Evolutionary conservation across 2,797 vertebrate genomes (phyloP).

Genomic region (Sparidentex hasta): DNA sequence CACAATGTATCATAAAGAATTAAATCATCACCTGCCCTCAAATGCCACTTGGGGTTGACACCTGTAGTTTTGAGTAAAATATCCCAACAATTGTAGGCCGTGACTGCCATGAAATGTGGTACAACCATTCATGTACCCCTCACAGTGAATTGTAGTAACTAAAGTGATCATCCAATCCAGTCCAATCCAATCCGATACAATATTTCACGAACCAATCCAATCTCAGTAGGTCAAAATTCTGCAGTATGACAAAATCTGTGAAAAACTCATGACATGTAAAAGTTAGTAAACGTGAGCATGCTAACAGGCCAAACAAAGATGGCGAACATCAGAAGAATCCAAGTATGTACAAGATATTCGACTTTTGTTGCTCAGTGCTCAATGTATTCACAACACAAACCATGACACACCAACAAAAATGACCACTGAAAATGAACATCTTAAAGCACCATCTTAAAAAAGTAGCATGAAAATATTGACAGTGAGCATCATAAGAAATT

Average conservation of each 20-base stretch:
- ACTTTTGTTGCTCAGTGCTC: too few relatives aligned
- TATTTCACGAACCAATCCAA: background rate
- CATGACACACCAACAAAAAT: background rate
- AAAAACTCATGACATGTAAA: background rate
- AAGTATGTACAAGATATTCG: too few relatives aligned
- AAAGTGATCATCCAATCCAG: too few relatives aligned
- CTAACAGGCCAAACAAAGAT: background rate
- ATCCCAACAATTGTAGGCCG: background rate
- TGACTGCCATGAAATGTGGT: background rate
- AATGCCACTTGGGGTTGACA: background rate
- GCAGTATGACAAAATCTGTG: background rate
- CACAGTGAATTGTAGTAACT: too few relatives aligned
- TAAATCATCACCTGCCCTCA: background rate
- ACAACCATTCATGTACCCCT: background rate
- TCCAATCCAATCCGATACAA: too few relatives aligned
- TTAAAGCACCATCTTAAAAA: too few relatives aligned
- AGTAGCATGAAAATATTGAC: too few relatives aligned
- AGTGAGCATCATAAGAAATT: background rate
- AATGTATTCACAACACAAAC: background rate
- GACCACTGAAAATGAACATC: too few relatives aligned
- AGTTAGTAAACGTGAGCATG: background rate
- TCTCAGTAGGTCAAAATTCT: background rate
- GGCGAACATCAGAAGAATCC: background rate
- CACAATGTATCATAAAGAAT: background rate
- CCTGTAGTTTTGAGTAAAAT: background rate